A percentile compares a stretch with the other conserved stretches of the same genome.
Conservation (phyloP, 2,888 invertebrate species). For the Anthrax anthrax region DNA sequence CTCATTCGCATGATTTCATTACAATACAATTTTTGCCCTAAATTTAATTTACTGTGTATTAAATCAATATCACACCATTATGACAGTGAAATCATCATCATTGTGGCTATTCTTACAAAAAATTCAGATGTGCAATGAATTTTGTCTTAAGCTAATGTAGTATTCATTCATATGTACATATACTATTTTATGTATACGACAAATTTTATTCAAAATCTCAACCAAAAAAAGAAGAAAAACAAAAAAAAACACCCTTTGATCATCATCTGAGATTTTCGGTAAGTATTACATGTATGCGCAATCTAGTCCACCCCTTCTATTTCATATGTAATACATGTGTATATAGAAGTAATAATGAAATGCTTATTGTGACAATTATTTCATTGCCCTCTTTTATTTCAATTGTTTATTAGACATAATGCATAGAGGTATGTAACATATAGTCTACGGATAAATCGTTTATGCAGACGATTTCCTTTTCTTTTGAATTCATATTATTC, state of each 20-base stretch:
- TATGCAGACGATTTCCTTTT: background rate
- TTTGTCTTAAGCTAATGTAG: background rate
- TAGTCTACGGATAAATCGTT: background rate
- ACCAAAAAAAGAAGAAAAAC: background rate
- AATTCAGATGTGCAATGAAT: background rate
- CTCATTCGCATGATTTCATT: conserved; percentile 9
- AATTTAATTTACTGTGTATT: too few relatives aligned
- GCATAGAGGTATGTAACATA: too few relatives aligned
- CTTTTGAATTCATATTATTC: too few relatives aligned
- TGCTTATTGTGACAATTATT: conserved; percentile 37
- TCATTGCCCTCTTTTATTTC: conserved; percentile 19
- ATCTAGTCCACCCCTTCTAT: background rate
- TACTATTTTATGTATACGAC: too few relatives aligned
- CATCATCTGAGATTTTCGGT: background rate
- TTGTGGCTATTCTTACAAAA: background rate
- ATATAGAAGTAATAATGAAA: conserved; percentile 29
- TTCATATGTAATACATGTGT: too few relatives aligned
- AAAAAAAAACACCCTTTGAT: background rate
- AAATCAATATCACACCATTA: conserved; percentile 1
- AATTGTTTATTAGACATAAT: conserved; percentile 12
- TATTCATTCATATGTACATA: too few relatives aligned
- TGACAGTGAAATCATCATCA: conserved; percentile 3
- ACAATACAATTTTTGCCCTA: background rate
- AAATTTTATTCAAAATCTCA: background rate
- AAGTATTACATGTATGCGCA: background rate